These are phyloP conservation scores for Scaptomyza pallida DNA, from an alignment of 1,140 invertebrate genomes.

Conservation along the genomic window DNA sequence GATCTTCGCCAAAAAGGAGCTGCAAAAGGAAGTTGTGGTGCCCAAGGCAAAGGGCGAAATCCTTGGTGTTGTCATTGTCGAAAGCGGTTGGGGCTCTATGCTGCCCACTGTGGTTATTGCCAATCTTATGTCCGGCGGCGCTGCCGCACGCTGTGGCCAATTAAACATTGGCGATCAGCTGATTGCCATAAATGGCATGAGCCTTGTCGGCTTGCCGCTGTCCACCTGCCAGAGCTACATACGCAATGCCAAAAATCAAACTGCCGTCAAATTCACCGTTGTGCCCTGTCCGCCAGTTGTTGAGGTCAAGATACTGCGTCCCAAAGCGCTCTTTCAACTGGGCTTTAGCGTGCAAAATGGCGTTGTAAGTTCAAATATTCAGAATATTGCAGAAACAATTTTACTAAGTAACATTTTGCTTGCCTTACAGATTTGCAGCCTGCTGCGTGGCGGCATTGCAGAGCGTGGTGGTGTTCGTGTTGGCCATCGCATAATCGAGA, in stretches of 20 bases:
- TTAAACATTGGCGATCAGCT: constrained; percentile 99
- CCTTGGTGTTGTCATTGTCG: constrained; percentile 97
- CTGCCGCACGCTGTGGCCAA: constrained; percentile 97
- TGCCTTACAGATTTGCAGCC: constrained; percentile 95
- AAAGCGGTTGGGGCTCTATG: constrained; percentile 94
- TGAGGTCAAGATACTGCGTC: constrained; percentile 99
- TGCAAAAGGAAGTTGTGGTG: constrained; percentile 99
- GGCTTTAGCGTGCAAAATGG: constrained; percentile 99
- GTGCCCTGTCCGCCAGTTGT: constrained; percentile 99
- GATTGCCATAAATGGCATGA: constrained; percentile 99
- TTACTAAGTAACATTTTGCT: no score
- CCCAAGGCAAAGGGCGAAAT: constrained; percentile 99
- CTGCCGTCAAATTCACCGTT: constrained; percentile 98
- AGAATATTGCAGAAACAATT: no score
- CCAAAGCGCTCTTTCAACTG: constrained; percentile 99
- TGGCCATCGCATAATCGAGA: constrained; percentile 99
- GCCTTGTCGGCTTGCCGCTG: constrained; percentile 97
- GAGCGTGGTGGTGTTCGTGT: constrained; percentile 99
- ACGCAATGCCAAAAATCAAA: constrained; percentile 99
- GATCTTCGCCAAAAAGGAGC: constrained; percentile 99
- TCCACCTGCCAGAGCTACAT: constrained; percentile 99
- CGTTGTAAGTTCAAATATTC: constrained; percentile 89
- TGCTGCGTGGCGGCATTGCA: constrained; percentile 98
- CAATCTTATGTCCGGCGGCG: constrained; percentile 97
- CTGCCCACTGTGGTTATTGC: constrained; percentile 93